Percentiles rank a stretch among this genome's conserved stretches.
These are phyloP conservation scores for Geococcyx californianus DNA, from an alignment of 2,113 vertebrate genomes.

Conservation along the genomic window DNA sequence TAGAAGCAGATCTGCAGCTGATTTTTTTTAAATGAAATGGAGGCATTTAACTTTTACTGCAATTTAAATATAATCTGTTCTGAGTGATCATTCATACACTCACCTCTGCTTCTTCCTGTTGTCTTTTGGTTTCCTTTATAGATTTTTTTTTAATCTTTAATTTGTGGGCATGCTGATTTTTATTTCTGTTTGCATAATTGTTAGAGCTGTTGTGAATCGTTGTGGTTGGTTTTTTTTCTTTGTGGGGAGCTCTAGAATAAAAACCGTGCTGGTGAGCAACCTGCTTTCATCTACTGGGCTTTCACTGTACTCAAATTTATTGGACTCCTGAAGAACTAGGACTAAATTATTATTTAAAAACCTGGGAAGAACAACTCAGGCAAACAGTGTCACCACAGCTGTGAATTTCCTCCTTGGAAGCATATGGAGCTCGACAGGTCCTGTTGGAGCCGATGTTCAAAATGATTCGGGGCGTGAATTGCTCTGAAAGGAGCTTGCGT, in stretches of 20 bases:
- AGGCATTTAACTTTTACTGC: conserved; percentile 78
- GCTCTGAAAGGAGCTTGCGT: neutral
- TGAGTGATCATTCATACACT: conserved; percentile 55
- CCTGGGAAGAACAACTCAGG: neutral
- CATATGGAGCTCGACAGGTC: neutral
- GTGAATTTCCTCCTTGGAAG: neutral
- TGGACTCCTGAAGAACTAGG: neutral
- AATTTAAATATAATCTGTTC: conserved; percentile 71
- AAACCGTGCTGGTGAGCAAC: neutral
- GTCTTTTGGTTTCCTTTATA: conserved; percentile 34
- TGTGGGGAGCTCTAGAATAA: conserved; percentile 6
- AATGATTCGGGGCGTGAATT: rapidly evolving
- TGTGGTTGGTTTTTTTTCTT: neutral
- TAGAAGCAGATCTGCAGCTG: conserved; percentile 87
- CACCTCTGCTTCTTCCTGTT: conserved; percentile 70
- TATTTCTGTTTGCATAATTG: conserved; percentile 50
- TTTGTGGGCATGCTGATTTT: conserved; percentile 59
- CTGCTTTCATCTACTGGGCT: conserved; percentile 25
- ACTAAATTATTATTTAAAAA: neutral
- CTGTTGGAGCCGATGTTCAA: neutral
- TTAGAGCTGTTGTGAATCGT: conserved; percentile 50
- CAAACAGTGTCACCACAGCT: neutral
- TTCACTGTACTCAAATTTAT: neutral
- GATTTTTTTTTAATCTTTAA: neutral
- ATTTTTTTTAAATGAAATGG: conserved; percentile 47